phyloP scores from a whole-genome alignment of 1,140 invertebrate genomes.

The Drosophila parabipectinata region DNA sequence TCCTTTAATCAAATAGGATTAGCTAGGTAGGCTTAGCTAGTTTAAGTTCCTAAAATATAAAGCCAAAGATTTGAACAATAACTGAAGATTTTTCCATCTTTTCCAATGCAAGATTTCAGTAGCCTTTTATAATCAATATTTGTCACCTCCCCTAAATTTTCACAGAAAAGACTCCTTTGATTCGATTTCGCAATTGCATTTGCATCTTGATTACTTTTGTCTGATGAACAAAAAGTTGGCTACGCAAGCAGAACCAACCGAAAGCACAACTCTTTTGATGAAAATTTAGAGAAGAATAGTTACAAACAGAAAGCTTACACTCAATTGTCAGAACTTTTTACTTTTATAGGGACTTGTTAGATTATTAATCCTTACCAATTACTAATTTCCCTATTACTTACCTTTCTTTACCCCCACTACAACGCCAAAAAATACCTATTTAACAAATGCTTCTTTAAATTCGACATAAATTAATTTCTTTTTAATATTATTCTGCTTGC shows the following conservation, averaged over 20 bases:
- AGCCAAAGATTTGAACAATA: conserved; percentile 1
- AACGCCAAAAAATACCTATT: too few species aligned
- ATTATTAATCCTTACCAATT: too few species aligned
- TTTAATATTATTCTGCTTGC: conserved; percentile 26
- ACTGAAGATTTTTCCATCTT: conserved; percentile 13
- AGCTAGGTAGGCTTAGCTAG: too few species aligned
- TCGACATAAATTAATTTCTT: conserved; percentile 50
- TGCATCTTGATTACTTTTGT: conserved; percentile 69
- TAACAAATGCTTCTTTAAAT: not conserved
- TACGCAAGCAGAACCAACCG: conserved; percentile 10
- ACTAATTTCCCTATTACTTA: too few species aligned
- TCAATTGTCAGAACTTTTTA: too few species aligned
- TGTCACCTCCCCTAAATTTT: not conserved
- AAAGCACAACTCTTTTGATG: conserved; percentile 17
- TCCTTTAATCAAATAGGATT: not conserved
- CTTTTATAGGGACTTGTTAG: too few species aligned
- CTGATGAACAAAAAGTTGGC: conserved; percentile 46
- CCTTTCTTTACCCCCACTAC: too few species aligned
- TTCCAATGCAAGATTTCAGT: conserved; percentile 22
- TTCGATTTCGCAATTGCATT: conserved; percentile 55
- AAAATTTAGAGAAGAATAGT: conserved; percentile 51
- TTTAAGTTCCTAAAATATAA: too few species aligned
- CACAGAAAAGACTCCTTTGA: not conserved
- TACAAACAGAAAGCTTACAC: conserved; percentile 8
- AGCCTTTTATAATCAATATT: conserved; percentile 55